Evolutionary conservation across 2,113 vertebrate species (phyloP).

Genomic region (Petroica traversi): DNA sequence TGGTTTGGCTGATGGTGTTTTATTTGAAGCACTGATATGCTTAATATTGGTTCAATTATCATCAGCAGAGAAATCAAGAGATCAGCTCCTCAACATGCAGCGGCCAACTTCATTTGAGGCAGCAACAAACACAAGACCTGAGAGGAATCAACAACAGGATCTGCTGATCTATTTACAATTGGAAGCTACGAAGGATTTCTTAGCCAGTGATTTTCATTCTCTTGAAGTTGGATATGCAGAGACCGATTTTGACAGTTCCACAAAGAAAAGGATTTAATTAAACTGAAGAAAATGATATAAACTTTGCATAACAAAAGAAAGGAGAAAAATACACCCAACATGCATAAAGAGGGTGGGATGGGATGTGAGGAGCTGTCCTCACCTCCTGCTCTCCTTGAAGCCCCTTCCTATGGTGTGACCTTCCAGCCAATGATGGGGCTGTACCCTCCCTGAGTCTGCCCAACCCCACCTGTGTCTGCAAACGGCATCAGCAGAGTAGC

Average conservation of each 20-base stretch:
- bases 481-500: not conserved
- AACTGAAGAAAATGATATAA: slow-evolving; percentile 51
- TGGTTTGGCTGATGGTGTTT: slow-evolving; percentile 12
- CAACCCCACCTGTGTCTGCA: not conserved
- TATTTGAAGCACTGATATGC: slow-evolving; percentile 34
- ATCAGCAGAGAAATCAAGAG: slow-evolving; percentile 33
- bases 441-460: not conserved
- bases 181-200: slow-evolving; percentile 6
- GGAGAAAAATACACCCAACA: not conserved
- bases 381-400: not conserved
- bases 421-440: not conserved
- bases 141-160: not conserved
- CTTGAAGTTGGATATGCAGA: slow-evolving; percentile 19
- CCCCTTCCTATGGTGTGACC: rapidly evolving
- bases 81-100: not conserved
- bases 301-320: slow-evolving; percentile 40
- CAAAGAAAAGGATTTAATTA: slow-evolving; percentile 46
- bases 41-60: slow-evolving; percentile 53
- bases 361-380: not conserved
- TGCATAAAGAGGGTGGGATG: not conserved
- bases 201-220: slow-evolving; percentile 21
- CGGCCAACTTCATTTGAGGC: not conserved
- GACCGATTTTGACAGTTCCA: slow-evolving; percentile 26
- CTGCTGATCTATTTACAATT: not conserved
- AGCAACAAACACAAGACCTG: not conserved